These are phyloP conservation scores for Amphipyra berbera DNA, from an alignment of 2,888 invertebrate species.

Conservation along the genomic window DNA sequence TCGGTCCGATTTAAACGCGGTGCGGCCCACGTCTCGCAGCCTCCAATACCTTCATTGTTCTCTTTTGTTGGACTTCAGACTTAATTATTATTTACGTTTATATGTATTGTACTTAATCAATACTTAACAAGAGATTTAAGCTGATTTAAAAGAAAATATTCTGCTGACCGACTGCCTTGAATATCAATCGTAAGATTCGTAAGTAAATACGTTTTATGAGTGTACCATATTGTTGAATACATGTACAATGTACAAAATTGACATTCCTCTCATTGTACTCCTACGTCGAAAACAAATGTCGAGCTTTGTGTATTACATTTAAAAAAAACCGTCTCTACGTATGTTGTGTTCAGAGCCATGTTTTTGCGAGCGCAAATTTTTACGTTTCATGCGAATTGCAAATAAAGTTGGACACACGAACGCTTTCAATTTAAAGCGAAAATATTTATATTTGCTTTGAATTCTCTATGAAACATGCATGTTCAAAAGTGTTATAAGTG, in stretches of 20 bases:
- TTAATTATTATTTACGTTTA: slow-evolving; percentile 47
- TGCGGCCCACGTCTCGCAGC: slow-evolving; percentile 68
- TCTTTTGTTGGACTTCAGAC: slow-evolving; percentile 51
- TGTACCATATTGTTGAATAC: too few species aligned
- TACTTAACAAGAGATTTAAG: slow-evolving; percentile 29
- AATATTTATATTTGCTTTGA: slow-evolving; percentile 37
- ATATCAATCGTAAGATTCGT: too few species aligned
- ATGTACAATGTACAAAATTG: not conserved
- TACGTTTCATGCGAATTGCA: slow-evolving; percentile 15
- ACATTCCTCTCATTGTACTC: not conserved
- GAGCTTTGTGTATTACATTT: too few species aligned
- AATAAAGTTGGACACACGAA: slow-evolving; percentile 23
- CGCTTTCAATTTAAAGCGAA: slow-evolving; percentile 38
- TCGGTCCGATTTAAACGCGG: slow-evolving; percentile 68
- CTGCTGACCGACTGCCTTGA: too few species aligned
- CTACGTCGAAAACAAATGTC: not conserved
- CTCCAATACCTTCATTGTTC: slow-evolving; percentile 58
- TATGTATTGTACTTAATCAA: slow-evolving; percentile 44
- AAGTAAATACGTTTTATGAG: too few species aligned
- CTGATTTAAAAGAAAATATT: not conserved
- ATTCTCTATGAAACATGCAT: slow-evolving; percentile 11
- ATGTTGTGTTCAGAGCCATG: not conserved
- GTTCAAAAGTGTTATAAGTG: not conserved
- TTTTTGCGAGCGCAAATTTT: slow-evolving; percentile 24
- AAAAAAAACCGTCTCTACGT: too few species aligned